Base-by-base conservation (phyloP, 2,113 vertebrate genomes). In the Zingel zingel region DNA sequence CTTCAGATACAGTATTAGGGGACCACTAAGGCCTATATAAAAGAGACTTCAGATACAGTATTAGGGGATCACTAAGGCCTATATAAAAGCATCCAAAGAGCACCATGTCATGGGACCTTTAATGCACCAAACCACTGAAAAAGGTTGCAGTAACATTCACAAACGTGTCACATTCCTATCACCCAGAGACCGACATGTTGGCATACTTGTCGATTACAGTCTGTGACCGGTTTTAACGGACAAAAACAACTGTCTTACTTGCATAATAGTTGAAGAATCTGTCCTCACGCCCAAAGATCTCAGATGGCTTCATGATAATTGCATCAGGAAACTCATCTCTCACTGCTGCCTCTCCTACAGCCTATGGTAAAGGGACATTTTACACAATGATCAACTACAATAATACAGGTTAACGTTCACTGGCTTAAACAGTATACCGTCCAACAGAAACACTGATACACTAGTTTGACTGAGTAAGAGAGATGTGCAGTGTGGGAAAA, bases 211-310 rank as follows among this genome's bases (percentile, higher is more conserved):
- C 0, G 36, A 58, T 73, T 25, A 30, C n/a, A 2, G 10, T 30
- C 8, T 25, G 1, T 8, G 27, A 51, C 13, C 0, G 9, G n/a
- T 25, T 36, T 62, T 15, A 15, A 54, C 33, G 23, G 13, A 58
- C 51, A 39, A 30, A 36, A 21, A 21, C 51, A 2, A 0, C 6
- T 6, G 18, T 58, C 91, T 94, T 95, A 99, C 98, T 96, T 90
- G 97, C 96, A 3, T 95, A 98, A 89, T 98, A 91, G 93, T 99
- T 99, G 83, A 99, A 96, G 92, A 98, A 99, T 25, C 93, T 83
- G 88, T 99, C 98, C 72, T 99, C 98, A 88, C 97, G 97, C 69
- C 98, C 98, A 78, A 96, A 99, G 48, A 97, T 95, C 94, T 99
- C 98, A 0, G 97, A 91, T 0, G 98, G 97, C 88, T 98, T 99